These are phyloP conservation scores for Apistogramma diplotaenia DNA, from an alignment of 2,113 vertebrate genomes.

Conservation along the genomic window DNA sequence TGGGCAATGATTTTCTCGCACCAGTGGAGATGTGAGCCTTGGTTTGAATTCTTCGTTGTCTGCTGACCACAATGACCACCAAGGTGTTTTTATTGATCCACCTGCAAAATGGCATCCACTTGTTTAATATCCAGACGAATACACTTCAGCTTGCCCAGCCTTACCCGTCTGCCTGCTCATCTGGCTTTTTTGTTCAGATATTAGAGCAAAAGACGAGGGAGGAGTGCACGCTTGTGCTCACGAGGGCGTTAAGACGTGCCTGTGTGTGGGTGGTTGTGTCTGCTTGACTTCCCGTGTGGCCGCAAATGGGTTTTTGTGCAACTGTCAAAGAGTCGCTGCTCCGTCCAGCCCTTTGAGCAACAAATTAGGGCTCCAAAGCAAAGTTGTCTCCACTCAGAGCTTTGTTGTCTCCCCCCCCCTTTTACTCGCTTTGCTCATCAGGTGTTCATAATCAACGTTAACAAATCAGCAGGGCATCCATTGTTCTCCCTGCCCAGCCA, in stretches of 20 bases:
- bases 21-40: slow-evolving; percentile 6
- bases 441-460: slow-evolving; percentile 58
- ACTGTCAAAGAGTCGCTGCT: neutral
- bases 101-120: slow-evolving; percentile 58
- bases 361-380: slow-evolving; percentile 31
- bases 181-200: neutral
- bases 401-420: slow-evolving; percentile 27
- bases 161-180: slow-evolving; percentile 2
- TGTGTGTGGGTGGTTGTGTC: too few relatives aligned
- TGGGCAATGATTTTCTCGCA: slow-evolving; percentile 28
- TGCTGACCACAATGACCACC: slow-evolving; percentile 28
- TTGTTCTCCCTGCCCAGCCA: slow-evolving; percentile 50
- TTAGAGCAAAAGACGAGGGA: neutral
- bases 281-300: neutral
- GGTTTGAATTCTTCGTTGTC: slow-evolving; percentile 47
- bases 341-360: slow-evolving; percentile 54
- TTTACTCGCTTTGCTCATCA: slow-evolving; percentile 21
- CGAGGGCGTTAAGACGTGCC: neutral
- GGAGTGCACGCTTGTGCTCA: neutral
- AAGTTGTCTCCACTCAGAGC: slow-evolving; percentile 8
- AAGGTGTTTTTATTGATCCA: slow-evolving; percentile 60
- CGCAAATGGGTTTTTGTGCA: slow-evolving; percentile 19
- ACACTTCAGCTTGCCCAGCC: slow-evolving; percentile 41
- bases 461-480: slow-evolving; percentile 47
- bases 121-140: slow-evolving; percentile 67